Evolutionary conservation across 1,140 invertebrate species (phyloP).

Genomic region (Drosophila subobscura): DNA sequence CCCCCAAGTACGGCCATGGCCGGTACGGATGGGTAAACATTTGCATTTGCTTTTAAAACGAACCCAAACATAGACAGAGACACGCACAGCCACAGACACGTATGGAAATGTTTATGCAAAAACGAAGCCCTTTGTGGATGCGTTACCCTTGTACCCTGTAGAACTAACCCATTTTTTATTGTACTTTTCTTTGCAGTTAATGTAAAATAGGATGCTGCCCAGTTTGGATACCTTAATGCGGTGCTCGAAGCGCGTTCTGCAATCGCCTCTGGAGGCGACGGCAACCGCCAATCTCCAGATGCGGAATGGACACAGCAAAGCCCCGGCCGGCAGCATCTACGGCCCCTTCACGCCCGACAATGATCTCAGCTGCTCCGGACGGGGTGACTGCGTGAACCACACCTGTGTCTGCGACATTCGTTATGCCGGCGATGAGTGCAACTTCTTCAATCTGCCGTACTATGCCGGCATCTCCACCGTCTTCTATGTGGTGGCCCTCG

Average conservation of each 20-base stretch:
- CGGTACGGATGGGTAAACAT: conserved; percentile 40
- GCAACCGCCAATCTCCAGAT: conserved; percentile 40
- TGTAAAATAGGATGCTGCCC: conserved; percentile 79
- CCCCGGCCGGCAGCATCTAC: conserved; percentile 47
- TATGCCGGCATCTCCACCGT: conserved; percentile 89
- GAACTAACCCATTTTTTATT: conserved; percentile 17
- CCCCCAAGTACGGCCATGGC: not conserved
- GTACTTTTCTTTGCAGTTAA: conserved; percentile 60
- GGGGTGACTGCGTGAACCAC: conserved; percentile 95
- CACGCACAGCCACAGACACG: conserved; percentile 36
- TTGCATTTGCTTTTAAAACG: conserved; percentile 73
- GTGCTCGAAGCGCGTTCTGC: conserved; percentile 82
- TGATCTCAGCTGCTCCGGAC: conserved; percentile 85
- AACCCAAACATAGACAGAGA: conserved; percentile 10
- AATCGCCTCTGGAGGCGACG: conserved; percentile 61
- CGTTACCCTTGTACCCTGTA: too few species aligned
- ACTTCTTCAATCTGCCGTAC: conserved; percentile 87
- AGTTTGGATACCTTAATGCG: conserved; percentile 81
- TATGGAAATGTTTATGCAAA: conserved; percentile 73
- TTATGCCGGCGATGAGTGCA: conserved; percentile 86
- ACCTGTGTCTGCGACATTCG: conserved; percentile 95
- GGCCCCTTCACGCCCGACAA: conserved; percentile 67
- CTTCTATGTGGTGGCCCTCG: conserved; percentile 92
- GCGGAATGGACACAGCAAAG: conserved; percentile 65
- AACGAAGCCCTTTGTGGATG: conserved; percentile 16